Base-by-base conservation (phyloP, 2,888 invertebrate genomes). In the Scaptodrosophila latifasciaeformis region DNA sequence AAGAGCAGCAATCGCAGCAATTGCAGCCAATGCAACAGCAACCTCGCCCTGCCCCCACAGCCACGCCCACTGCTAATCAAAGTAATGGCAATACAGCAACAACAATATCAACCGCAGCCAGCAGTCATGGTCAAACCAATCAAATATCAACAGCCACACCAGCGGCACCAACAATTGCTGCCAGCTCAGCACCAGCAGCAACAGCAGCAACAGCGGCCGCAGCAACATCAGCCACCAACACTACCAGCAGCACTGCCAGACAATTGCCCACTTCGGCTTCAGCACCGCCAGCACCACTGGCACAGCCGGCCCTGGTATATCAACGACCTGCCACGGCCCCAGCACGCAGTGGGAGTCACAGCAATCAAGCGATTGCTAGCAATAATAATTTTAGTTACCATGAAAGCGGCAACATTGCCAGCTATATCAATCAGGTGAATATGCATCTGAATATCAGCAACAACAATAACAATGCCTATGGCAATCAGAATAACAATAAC, bases 361-460 rank as follows among this genome's bases (percentile, higher is more conserved):
- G 51, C 48, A 69, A 61, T 27, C 74, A 60, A 71, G 67, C 34
- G 69, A 65, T 40, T n/a, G n/a, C n/a, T n/a, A 69, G 62, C 29
- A 63, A 59, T 47, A 60, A 49, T 49, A 61, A 52, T 27, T 53
- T 71, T 2, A 42, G 27, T 27, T 48, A 70, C 55, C 54, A 67
- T 54, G 53, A 68, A 34, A 74, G 47, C 57, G 49, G 43, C 50
- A 62, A 50, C 52, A 65, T 70, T 7, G 72, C 69, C 7, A 67
- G 61, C 30, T 76, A 61, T 47, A 74, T 63, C 9, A 76, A 63
- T 57, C 70, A 76, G 59, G 79, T 79, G 29, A 78, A 78, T 64
- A 54, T 79, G 49, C 74, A 70, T 37, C 53, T 71, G 54, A 67
- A 72, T 53, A 45, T 67, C 39, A 67, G 58, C 49, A 69, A 64